Base-by-base conservation (phyloP, 2,113 vertebrate species). In the Suncus etruscus region DNA sequence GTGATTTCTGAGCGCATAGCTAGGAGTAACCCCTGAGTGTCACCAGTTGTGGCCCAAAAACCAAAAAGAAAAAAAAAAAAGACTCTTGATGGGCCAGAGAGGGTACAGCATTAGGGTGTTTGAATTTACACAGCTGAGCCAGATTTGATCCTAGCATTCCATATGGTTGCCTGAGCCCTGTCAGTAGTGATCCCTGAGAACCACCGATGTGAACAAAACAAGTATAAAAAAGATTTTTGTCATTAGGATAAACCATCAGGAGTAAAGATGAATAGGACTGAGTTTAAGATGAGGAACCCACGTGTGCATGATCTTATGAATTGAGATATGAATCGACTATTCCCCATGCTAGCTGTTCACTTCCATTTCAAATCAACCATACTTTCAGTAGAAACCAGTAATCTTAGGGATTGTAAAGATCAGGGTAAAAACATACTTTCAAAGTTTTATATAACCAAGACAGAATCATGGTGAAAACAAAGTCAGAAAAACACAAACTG, bases 301-400 rank as follows among this genome's bases (percentile, higher is more conserved):
- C 3, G 25, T 20, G 16, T 25, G 11, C 31, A 69, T 14, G 31
- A 86, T n/a, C 83, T 89, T 66, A 25, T 58, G 29, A 20, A 16
- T 6, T 86, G 61, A 77, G 27, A 72, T 27, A n/a, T 82, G 27
- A 89, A 15, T n/a, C 82, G 70, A 94, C 54, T 15, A 12, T 18
- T 66, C 24, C 45, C 1, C 12, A 65, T 22, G 69, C 31, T 45
- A 70, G 31, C 31, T 86, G 45, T 70, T 82, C 39, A 63, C 50
- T 81, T 82, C 31, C 47, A 78, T 48, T 86, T 92, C 51, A 73
- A 65, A 81, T 50, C 7, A 47, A 47, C 32, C 70, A 15, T 22
- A 20, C 25, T 89, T 75, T 63, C 5, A 16, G 18, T 54, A 8
- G 7, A 10, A 65, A 24, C 68, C 70, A 16, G 5, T 29, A 25